These are phyloP conservation scores for Frankliniella intonsa DNA, from an alignment of 2,888 invertebrate species.

Conservation along the genomic window DNA sequence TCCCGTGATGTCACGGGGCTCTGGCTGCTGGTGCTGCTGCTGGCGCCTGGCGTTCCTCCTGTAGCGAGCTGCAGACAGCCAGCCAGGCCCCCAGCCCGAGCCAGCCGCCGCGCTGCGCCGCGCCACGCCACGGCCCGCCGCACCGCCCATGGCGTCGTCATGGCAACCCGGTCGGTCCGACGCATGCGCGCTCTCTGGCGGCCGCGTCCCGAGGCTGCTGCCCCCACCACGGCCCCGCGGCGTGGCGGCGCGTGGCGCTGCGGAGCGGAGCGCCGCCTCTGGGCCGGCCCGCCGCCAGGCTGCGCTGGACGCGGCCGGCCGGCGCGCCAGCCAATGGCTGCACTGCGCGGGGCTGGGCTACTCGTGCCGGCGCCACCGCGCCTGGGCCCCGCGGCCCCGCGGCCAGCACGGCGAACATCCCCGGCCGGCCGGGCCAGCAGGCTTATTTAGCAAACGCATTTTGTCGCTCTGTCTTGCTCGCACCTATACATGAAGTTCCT, in stretches of 20 bases:
- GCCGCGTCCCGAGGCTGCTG: constrained; percentile 13
- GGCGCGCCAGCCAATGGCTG: not conserved
- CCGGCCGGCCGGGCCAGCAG: no score
- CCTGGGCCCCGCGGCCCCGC: not conserved
- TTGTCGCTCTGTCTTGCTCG: no score
- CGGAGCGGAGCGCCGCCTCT: not conserved
- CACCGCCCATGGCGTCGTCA: not conserved
- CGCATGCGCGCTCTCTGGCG: constrained; percentile 20
- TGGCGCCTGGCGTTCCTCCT: not conserved
- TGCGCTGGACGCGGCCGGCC: not conserved
- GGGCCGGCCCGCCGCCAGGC: not conserved
- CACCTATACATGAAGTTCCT: no score
- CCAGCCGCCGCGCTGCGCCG: not conserved
- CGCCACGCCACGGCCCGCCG: not conserved
- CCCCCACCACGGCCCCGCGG: not conserved
- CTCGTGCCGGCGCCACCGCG: not conserved
- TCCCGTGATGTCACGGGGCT: not conserved
- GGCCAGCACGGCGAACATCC: no score
- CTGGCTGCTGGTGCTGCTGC: not conserved
- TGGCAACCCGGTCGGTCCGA: not conserved
- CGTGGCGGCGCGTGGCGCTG: not conserved
- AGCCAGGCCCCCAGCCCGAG: not conserved
- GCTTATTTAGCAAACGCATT: no score
- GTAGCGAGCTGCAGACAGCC: not conserved
- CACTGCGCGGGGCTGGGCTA: not conserved